Conservation (phyloP, 2,888 invertebrate species). For the Campoplex nolae region DNA sequence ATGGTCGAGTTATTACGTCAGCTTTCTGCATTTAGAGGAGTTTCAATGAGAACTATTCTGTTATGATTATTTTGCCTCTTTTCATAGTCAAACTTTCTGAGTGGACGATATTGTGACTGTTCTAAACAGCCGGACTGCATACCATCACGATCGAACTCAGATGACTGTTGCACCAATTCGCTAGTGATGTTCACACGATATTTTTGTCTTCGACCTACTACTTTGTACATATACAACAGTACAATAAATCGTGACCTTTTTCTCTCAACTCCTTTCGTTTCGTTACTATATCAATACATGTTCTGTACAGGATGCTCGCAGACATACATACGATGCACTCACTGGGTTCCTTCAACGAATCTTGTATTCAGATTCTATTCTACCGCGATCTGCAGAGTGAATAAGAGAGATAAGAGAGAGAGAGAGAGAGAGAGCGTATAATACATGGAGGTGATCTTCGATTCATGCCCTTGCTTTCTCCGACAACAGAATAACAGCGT, state of each 20-base stretch:
- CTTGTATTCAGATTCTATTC: conserved; percentile 41
- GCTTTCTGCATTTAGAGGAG: neutral
- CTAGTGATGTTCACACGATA: neutral
- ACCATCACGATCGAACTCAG: neutral
- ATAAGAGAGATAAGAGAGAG: conserved; percentile 38
- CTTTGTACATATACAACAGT: neutral
- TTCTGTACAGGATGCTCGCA: neutral
- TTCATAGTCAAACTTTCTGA: neutral
- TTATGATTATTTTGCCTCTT: neutral
- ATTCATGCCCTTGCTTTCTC: conserved; percentile 77
- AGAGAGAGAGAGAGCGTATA: conserved; percentile 4
- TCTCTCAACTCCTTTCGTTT: conserved; percentile 13
- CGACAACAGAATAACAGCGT: conserved; percentile 25
- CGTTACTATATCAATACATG: neutral
- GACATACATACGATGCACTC: neutral
- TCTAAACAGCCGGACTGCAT: neutral
- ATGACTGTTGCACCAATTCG: neutral
- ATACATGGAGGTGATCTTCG: conserved; percentile 54
- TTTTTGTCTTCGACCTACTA: neutral
- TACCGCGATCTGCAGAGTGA: conserved; percentile 31
- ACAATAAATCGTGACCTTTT: conserved; percentile 44
- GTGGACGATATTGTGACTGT: neutral
- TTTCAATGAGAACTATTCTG: neutral
- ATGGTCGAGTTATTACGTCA: neutral
- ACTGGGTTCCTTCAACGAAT: conserved; percentile 28